phyloP scores from a whole-genome alignment of 2,113 vertebrate genomes.

The Gallinago undulata region DNA sequence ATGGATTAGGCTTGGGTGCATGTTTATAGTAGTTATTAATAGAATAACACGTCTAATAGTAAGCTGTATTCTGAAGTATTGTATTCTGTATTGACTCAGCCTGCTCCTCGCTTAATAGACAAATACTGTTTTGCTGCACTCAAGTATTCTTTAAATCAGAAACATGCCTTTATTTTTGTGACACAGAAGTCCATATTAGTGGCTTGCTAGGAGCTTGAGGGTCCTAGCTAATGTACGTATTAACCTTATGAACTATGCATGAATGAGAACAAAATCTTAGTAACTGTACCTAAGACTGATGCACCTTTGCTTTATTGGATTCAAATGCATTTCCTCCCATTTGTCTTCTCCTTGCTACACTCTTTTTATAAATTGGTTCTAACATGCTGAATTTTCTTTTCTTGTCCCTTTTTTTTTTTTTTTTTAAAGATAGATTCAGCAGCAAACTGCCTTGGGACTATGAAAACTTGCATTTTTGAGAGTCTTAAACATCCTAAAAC shows the following conservation, averaged over 20 bases:
- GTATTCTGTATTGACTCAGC: not conserved
- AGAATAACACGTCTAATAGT: not conserved
- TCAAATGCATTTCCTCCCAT: not conserved
- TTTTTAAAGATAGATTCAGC: not conserved
- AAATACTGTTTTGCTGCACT: not conserved
- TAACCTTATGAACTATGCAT: not conserved
- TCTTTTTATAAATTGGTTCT: not conserved
- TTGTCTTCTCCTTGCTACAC: not conserved
- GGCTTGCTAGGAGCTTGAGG: not conserved
- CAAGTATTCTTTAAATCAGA: not conserved
- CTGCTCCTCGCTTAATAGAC: not conserved
- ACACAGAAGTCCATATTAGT: not conserved
- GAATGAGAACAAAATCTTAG: not conserved
- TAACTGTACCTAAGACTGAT: fast-evolving
- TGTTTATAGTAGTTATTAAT: not conserved
- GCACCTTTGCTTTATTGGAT: not conserved
- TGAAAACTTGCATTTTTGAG: not conserved
- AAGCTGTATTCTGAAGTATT: not conserved
- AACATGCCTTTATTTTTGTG: not conserved
- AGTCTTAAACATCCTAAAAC: not conserved
- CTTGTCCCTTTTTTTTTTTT: not conserved
- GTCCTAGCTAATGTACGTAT: not conserved
- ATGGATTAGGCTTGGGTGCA: not conserved
- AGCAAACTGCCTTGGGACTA: not conserved
- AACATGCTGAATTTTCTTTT: not conserved